Evolutionary conservation across 1,140 invertebrate genomes (phyloP).

Genomic region (Ips typographus): DNA sequence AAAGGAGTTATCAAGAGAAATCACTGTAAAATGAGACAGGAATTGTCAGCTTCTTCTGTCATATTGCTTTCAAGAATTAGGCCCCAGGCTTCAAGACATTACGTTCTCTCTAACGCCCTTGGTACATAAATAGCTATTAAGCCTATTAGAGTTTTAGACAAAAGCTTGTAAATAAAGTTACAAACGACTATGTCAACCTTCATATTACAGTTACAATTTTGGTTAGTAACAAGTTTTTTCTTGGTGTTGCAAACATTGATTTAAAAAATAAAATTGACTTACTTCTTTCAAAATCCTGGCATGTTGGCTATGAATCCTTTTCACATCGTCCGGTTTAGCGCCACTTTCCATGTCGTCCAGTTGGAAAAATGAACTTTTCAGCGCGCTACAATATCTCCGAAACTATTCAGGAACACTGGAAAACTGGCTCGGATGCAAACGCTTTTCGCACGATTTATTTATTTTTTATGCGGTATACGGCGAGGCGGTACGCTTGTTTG

Average conservation of each 20-base stretch:
- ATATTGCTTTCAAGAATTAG: too few relatives aligned
- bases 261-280: slow-evolving; percentile 9
- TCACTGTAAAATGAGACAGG: too few relatives aligned
- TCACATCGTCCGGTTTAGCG: slow-evolving; percentile 3
- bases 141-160: too few relatives aligned
- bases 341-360: slow-evolving; percentile 12
- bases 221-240: too few relatives aligned
- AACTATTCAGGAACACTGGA: not conserved
- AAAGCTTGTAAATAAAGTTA: too few relatives aligned
- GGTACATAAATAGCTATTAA: too few relatives aligned
- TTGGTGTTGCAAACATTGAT: not conserved
- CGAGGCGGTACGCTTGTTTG: not conserved
- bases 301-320: slow-evolving; percentile 26
- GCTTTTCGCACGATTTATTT: slow-evolving; percentile 20
- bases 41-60: too few relatives aligned
- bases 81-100: too few relatives aligned
- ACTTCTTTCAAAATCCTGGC: slow-evolving; percentile 35
- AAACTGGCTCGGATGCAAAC: slow-evolving; percentile 1
- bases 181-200: too few relatives aligned
- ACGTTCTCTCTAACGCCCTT: too few relatives aligned
- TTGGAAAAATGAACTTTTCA: not conserved
- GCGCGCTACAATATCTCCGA: not conserved
- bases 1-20: too few relatives aligned
- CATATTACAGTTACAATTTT: too few relatives aligned
- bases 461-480: not conserved